Conservation (phyloP, 2,888 invertebrate species). For the Drosophila kuntzei region DNA sequence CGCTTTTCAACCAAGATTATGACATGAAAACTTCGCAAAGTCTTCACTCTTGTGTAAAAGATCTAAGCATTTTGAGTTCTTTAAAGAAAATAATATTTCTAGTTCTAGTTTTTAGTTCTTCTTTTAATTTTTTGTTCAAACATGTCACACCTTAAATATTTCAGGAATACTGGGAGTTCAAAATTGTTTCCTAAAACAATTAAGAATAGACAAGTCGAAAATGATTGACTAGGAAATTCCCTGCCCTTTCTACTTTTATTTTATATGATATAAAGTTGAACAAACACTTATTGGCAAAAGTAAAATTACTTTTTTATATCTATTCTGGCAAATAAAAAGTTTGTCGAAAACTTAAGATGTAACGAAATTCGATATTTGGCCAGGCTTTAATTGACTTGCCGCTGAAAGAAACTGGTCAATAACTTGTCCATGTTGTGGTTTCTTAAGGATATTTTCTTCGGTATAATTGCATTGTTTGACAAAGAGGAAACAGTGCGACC, state of each 20-base stretch:
- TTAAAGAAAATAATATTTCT: constrained; percentile 16
- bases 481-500: constrained; percentile 62
- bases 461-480: constrained; percentile 67
- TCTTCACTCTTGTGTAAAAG: neutral
- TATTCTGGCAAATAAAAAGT: constrained; percentile 13
- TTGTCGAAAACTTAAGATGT: neutral
- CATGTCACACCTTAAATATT: neutral
- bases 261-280: constrained; percentile 27
- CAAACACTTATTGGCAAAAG: constrained; percentile 21
- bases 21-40: constrained; percentile 10
- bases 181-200: neutral
- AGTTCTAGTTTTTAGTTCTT: too few species aligned
- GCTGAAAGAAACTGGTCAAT: constrained; percentile 29
- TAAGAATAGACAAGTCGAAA: neutral
- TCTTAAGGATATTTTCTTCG: constrained; percentile 38
- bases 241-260: neutral
- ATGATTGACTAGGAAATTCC: neutral
- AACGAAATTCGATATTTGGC: constrained; percentile 22
- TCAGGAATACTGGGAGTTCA: neutral
- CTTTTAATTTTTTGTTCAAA: too few species aligned
- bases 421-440: constrained; percentile 56
- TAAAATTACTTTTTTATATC: neutral
- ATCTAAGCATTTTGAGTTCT: neutral
- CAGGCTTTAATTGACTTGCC: constrained; percentile 58
- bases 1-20: constrained; percentile 35